phyloP scores from a whole-genome alignment of 2,797 vertebrate genomes.

The Cheirogaleus major region DNA sequence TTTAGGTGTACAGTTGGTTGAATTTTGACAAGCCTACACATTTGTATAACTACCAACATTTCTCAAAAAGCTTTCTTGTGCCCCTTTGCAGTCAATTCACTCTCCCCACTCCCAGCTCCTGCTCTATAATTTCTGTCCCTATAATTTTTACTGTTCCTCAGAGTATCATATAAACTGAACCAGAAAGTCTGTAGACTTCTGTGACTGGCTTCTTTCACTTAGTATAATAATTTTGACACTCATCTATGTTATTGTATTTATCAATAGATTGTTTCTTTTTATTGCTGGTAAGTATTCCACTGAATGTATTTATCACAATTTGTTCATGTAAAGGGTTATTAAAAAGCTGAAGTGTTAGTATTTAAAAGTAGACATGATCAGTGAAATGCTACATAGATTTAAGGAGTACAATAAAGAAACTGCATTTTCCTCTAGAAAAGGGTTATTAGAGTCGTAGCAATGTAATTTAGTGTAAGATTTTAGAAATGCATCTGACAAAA shows the following conservation, averaged over 20 bases:
- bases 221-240: neutral
- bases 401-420: neutral
- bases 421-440: neutral
- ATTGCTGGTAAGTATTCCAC: neutral
- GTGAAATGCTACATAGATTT: neutral
- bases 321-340: neutral
- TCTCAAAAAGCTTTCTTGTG: neutral
- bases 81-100: neutral
- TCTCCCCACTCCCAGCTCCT: neutral
- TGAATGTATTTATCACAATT: neutral
- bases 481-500: neutral
- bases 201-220: neutral
- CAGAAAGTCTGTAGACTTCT: neutral
- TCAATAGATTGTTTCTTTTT: neutral
- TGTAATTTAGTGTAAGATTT: neutral
- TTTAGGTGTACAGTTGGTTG: neutral
- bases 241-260: neutral
- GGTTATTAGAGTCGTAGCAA: neutral
- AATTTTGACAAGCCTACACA: neutral
- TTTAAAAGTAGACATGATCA: neutral
- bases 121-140: neutral
- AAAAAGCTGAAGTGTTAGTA: neutral
- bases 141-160: neutral
- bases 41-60: neutral
- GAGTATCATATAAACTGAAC: neutral